phyloP scores from a whole-genome alignment of 2,888 invertebrate genomes.

The Clivina fossor region DNA sequence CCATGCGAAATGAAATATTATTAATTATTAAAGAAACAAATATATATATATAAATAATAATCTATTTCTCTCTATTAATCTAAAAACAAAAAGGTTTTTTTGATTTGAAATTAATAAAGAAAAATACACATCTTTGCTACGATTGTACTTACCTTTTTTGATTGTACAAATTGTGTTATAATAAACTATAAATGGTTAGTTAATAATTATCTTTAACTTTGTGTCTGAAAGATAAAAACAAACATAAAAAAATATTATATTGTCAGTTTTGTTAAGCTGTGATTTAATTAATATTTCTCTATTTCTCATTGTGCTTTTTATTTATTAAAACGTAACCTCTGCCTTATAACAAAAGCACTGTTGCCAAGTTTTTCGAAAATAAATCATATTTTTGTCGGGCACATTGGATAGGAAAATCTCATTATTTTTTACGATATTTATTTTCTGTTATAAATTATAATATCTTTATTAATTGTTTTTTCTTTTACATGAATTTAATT shows the following conservation, averaged over 20 bases:
- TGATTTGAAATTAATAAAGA: conserved; percentile 45
- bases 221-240: conserved; percentile 37
- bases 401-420: too few relatives aligned
- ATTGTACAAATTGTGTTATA: conserved; percentile 70
- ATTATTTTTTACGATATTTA: too few relatives aligned
- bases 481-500: too few relatives aligned
- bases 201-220: conserved; percentile 37
- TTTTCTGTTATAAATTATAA: too few relatives aligned
- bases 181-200: conserved; percentile 38
- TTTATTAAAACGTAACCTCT: conserved; percentile 7
- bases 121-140: conserved; percentile 63
- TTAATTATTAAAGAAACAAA: background rate
- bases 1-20: conserved; percentile 45
- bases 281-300: conserved; percentile 39
- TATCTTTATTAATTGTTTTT: too few relatives aligned
- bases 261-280: conserved; percentile 31
- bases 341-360: too few relatives aligned
- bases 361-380: too few relatives aligned
- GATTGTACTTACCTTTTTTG: conserved; percentile 71
- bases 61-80: conserved; percentile 34
- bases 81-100: conserved; percentile 30
- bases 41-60: conserved; percentile 5
- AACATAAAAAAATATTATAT: too few relatives aligned
- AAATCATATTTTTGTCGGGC: too few relatives aligned
- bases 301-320: conserved; percentile 35